Evolutionary conservation across 2,797 vertebrate genomes (phyloP), one percentile per base, ranked within the genome.

Genomic region (Serranus cabrilla): DNA sequence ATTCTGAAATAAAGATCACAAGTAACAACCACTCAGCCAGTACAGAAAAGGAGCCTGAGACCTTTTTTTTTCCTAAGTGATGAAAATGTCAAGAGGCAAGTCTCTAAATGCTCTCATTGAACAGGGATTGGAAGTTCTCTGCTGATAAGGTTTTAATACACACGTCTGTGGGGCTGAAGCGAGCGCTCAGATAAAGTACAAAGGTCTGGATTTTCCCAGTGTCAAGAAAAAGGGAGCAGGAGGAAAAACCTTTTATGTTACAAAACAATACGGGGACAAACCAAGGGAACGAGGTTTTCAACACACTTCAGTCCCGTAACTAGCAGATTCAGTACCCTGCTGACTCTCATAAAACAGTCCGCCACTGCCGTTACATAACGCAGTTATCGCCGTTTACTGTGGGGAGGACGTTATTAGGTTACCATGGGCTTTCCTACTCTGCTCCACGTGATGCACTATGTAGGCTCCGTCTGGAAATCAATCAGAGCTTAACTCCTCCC

Each of bases 361-460:
- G 55, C 60, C 76, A 20, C 68, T 39, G 45, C 37, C 27, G 45
- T 91, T 92, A 84, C 81, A 75, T 91, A 92, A 94, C 61, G 17
- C 60, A 1, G 79, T 85, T 80, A 82, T 80, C 34, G 25, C 39
- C 0, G 42, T 76, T 87, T 76, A 76, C 67, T 66, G 86, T 45
- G 78, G 84, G 85, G 84, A 84, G 55, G 74, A 75, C 71, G 69
- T 90, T 87, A 91, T 88, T 82, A 81, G 86, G 87, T 89, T 88
- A 85, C 84, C 78, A 69, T 25, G 88, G 91, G 90, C 86, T 93
- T 94, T 85, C 87, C 88, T 91, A 83, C 80, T 81, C 85, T 71
- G 83, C 70, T 47, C 74, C 82, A 37, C 66, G 70, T 85, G 84
- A 90, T 74, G 74, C 80, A 71, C 75, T 82, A 64, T 88, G 83